Base-by-base conservation (phyloP, 2,113 vertebrate genomes). In the Rhadina sibilatrix region DNA sequence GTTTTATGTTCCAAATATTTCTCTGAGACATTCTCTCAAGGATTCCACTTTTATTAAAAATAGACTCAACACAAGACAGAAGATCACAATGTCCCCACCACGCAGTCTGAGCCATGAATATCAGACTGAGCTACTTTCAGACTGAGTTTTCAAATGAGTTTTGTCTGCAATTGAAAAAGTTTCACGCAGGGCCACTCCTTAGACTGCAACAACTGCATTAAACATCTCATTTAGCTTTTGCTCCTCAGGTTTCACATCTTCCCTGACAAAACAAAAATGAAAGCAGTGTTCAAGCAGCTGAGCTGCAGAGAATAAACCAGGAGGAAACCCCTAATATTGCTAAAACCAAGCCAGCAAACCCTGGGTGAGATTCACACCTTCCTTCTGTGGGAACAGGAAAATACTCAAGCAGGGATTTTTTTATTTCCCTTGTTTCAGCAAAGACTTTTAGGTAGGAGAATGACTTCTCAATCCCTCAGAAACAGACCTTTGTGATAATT, bases 161-260 rank as follows among this genome's bases (percentile, higher is more conserved):
- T 24, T 37, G 28, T 18, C 11, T 7, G 31, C 59, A 27, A 22
- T 0, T 37, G 49, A 69, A 53, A 56, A 60, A 46, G 31, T 53
- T 53, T 60, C 9, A 2, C 3, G 1, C 6, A 0, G 31, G 18
- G 65, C 37, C 37, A 20, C 33, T 79, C 22, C 0, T 35, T 11
- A 54, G 46, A 18, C 35, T 25, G 22, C 53, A 88, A 10, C 38
- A 64, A 69, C 66, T 59, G 42, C 63, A 20, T 19, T 19, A 74
- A 77, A 77, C 8, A 24, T 52, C 75, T 69, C 85, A n/a, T 64
- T 82, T 57, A 54, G 64, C 35, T 80, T 57, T 38, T 50, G 33
- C 63, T 86, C 40, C 92, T 82, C 72, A 47, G 60, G 54, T 95
- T 92, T 90, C 88, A 89, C 76, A 20, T 85, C 42, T n/a, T 83